phyloP scores from a whole-genome alignment of 2,888 invertebrate species.

The Odontothrips loti region DNA sequence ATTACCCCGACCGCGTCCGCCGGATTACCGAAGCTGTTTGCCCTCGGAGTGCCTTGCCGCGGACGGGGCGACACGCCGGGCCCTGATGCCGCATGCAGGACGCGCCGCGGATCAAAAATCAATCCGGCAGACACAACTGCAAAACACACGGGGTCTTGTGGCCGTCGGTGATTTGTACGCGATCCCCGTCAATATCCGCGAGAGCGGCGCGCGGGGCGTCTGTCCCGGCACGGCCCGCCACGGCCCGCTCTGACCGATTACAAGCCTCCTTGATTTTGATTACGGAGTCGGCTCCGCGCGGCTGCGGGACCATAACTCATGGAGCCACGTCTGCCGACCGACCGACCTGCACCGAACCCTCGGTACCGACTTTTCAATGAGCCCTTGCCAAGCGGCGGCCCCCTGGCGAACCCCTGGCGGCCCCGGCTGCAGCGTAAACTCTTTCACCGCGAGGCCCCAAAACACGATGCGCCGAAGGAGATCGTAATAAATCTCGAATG shows the following conservation, averaged over 20 bases:
- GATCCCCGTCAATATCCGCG: too few relatives aligned
- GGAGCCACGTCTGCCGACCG: not conserved
- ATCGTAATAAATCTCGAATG: conserved; percentile 17
- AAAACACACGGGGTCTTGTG: too few relatives aligned
- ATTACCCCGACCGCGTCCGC: too few relatives aligned
- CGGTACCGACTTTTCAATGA: conserved; percentile 19
- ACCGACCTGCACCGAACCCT: not conserved
- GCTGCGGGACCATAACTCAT: not conserved
- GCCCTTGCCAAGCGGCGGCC: not conserved
- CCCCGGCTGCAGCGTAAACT: conserved; percentile 4
- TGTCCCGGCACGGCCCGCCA: too few relatives aligned
- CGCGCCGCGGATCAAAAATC: too few relatives aligned
- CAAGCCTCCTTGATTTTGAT: not conserved
- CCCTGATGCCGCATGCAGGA: too few relatives aligned
- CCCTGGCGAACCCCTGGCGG: not conserved
- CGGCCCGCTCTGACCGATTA: not conserved
- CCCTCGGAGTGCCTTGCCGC: too few relatives aligned
- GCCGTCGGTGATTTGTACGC: too few relatives aligned
- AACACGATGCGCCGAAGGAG: conserved; percentile 9
- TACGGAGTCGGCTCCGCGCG: not conserved
- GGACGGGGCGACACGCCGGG: too few relatives aligned
- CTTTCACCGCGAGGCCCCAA: conserved; percentile 23
- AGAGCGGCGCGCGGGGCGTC: too few relatives aligned
- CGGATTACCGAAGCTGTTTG: too few relatives aligned
- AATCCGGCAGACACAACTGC: too few relatives aligned